These are phyloP conservation scores for Drosophila bipectinata DNA, from an alignment of 1,140 invertebrate species.

Conservation along the genomic window DNA sequence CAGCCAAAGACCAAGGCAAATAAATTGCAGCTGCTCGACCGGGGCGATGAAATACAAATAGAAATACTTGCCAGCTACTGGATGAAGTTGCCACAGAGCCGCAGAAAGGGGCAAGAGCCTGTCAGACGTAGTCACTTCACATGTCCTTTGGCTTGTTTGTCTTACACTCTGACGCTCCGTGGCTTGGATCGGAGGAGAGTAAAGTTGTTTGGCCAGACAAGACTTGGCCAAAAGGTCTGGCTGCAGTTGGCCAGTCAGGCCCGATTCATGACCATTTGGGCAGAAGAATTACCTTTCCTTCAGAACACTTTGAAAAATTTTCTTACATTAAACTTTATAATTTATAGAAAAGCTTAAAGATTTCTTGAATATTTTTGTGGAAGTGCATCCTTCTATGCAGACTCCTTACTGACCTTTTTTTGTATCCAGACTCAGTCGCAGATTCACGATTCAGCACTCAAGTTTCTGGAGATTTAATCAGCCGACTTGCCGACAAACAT, in stretches of 20 bases:
- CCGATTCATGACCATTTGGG: constrained; percentile 77
- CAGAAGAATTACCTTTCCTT: constrained; percentile 73
- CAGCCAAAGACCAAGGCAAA: constrained; percentile 53
- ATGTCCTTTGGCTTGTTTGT: constrained; percentile 53
- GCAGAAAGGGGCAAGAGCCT: constrained; percentile 8
- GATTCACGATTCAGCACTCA: constrained; percentile 19
- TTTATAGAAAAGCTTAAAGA: no score
- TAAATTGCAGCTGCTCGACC: constrained; percentile 77
- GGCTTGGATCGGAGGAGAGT: constrained; percentile 37
- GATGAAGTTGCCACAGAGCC: constrained; percentile 55
- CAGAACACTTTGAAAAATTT: background rate
- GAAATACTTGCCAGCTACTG: constrained; percentile 82
- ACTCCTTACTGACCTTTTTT: constrained; percentile 42
- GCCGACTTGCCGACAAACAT: constrained; percentile 32
- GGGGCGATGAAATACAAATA: constrained; percentile 81
- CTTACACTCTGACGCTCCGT: constrained; percentile 51
- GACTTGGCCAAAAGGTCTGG: constrained; percentile 25
- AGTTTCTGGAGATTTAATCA: constrained; percentile 40
- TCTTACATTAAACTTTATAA: no score
- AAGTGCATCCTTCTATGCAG: background rate
- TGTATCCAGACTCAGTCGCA: constrained; percentile 10
- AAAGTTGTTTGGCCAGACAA: constrained; percentile 78
- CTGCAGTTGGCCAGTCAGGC: constrained; percentile 35
- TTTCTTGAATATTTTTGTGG: background rate
- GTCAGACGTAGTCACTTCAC: constrained; percentile 49